phyloP scores from a whole-genome alignment of 1,140 invertebrate species.

The Drosophila ohnishii region DNA sequence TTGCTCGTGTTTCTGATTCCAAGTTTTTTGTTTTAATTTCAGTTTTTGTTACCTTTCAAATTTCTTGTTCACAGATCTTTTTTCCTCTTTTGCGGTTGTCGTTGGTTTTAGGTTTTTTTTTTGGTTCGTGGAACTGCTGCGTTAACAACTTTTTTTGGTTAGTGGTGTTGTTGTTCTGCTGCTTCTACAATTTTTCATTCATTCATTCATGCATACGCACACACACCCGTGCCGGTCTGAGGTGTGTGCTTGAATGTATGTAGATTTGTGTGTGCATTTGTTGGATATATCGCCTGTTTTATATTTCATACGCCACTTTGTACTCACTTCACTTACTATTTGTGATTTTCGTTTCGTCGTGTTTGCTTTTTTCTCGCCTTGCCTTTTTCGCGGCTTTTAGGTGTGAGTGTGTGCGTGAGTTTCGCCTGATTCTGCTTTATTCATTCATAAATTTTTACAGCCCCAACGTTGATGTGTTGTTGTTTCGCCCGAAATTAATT shows the following conservation, averaged over 20 bases:
- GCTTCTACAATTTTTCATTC: conserved; percentile 78
- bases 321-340: conserved; percentile 62
- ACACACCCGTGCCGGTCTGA: conserved; percentile 7
- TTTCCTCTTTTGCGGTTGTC: conserved; percentile 51
- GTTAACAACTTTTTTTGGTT: conserved; percentile 70
- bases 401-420: not conserved
- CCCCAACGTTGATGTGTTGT: conserved; percentile 44
- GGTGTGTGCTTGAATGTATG: conserved; percentile 16
- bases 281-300: conserved; percentile 61
- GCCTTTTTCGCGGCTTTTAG: conserved; percentile 27
- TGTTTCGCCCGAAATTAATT: conserved; percentile 50
- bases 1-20: conserved; percentile 71
- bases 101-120: conserved; percentile 52
- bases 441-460: conserved; percentile 74
- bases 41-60: conserved; percentile 75
- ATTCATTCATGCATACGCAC: conserved; percentile 57
- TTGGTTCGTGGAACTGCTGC: conserved; percentile 74
- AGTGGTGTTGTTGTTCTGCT: conserved; percentile 34
- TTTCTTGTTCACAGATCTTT: conserved; percentile 74
- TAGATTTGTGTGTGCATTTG: conserved; percentile 23
- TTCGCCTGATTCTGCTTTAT: conserved; percentile 57
- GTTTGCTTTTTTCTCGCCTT: conserved; percentile 45
- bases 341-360: conserved; percentile 52
- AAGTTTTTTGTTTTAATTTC: conserved; percentile 73
- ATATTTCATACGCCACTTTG: conserved; percentile 72